Percentiles rank a stretch among this genome's conserved stretches.
These are phyloP conservation scores for Jordanella pulchra DNA, from an alignment of 2,797 vertebrate genomes.

Conservation along the genomic window DNA sequence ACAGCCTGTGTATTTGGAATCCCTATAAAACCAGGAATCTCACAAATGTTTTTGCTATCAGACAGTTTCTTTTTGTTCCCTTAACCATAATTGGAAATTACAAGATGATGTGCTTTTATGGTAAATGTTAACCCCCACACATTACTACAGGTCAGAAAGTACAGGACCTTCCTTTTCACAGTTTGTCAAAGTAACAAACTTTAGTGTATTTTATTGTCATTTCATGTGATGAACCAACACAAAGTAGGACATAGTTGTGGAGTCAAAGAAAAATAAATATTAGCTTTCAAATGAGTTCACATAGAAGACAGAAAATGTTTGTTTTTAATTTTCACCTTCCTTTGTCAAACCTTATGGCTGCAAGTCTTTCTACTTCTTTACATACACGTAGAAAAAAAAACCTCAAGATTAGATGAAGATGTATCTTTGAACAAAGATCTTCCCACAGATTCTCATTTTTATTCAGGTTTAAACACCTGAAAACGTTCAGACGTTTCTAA, in stretches of 20 bases:
- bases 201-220: not conserved
- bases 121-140: slow-evolving; percentile 49
- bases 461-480: not conserved
- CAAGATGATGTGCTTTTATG: slow-evolving; percentile 47
- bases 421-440: not conserved
- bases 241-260: not conserved
- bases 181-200: not conserved
- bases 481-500: not conserved
- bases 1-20: slow-evolving; percentile 44
- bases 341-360: not conserved
- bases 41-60: slow-evolving; percentile 33
- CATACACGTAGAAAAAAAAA: too few species aligned
- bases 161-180: slow-evolving; percentile 8
- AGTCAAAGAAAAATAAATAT: not conserved
- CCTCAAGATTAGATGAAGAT: not conserved
- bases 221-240: not conserved
- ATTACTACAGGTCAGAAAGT: slow-evolving; percentile 26
- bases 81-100: slow-evolving; percentile 74
- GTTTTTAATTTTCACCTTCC: not conserved
- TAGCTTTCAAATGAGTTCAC: not conserved
- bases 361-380: not conserved
- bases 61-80: slow-evolving; percentile 40
- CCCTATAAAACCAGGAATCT: slow-evolving; percentile 30
- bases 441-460: not conserved
- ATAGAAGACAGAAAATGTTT: not conserved